Base-by-base conservation (phyloP, 2,888 invertebrate genomes). In the Ormia ochracea region DNA sequence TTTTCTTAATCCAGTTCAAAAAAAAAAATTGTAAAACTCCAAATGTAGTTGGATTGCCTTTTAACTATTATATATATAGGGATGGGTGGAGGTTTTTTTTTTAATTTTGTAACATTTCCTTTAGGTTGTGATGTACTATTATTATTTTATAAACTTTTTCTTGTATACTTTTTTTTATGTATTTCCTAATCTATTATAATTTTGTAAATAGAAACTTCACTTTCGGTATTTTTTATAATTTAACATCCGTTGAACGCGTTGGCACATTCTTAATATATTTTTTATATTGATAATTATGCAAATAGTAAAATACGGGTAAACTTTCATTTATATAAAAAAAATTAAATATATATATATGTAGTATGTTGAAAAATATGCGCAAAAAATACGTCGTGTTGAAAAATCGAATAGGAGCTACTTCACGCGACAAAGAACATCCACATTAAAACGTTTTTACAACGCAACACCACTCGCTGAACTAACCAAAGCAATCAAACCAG, bases 1-100 rank as follows among this genome's bases (percentile, higher is more conserved):
- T 86, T 86, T 87, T 86, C 86, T 86, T 82, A 81, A 75, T 81
- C 82, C 81, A 72, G 77, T 63, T 59, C 7, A 45, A 33, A 38
- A n/a, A 56, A 19, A 23, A 19, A n/a, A n/a, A n/a, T n/a, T n/a
- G n/a, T n/a, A 43, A 54, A 74, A 58, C 23, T 63, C 56, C 33
- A 68, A 65, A 26, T 61, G 36, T 45, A n/a, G 12, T 31, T 9
- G 17, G 28, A 31, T 38, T 21, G 17, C 14, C 14, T n/a, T 74
- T 36, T 23, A 21, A 10, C 33, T 36, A 48, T 36, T 6, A 28
- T 21, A n/a, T n/a, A n/a, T n/a, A n/a, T n/a, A n/a, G n/a, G n/a
- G 36, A 33, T 9, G 9, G 28, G 14, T 38, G 70, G 17, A 10
- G n/a, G 36, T 23, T 56, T 36, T 28, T 36, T 48, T 45, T n/a